Conservation (phyloP, 2,113 vertebrate genomes). For the Saguinus imperator region DNA sequence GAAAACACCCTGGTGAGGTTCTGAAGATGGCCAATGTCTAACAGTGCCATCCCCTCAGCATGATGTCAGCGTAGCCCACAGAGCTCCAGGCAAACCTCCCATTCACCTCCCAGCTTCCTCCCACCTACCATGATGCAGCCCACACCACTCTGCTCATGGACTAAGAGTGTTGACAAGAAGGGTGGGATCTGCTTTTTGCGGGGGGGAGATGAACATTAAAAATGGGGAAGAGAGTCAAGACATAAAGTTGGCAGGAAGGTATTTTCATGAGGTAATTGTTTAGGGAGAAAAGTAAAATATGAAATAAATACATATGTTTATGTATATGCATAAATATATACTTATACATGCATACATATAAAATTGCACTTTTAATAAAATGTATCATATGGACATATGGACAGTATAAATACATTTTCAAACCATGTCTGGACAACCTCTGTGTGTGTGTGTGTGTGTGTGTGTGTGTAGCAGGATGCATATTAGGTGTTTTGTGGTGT, state of each 20-base stretch:
- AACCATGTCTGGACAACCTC: not conserved
- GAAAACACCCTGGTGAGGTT: not conserved
- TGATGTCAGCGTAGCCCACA: no score
- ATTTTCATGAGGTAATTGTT: not conserved
- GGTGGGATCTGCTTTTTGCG: accelerated
- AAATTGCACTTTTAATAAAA: not conserved
- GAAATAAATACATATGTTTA: not conserved
- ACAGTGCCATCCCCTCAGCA: accelerated
- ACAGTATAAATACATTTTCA: not conserved
- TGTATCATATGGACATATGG: not conserved
- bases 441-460: not conserved
- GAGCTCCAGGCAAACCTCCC: accelerated
- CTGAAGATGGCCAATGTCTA: not conserved
- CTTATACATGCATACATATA: no score
- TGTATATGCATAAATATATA: not conserved
- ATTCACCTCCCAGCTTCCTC: accelerated
- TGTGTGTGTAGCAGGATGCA: not conserved
- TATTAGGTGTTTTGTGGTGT: not conserved
- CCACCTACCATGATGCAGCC: not conserved
- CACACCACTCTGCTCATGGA: not conserved
- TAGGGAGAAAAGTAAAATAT: not conserved
- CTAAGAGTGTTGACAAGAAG: not conserved
- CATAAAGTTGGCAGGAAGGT: not conserved
- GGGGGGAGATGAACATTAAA: not conserved
- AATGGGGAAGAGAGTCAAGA: not conserved